Evolutionary conservation across 2,797 vertebrate species (phyloP).

Genomic region (Esox lucius): DNA sequence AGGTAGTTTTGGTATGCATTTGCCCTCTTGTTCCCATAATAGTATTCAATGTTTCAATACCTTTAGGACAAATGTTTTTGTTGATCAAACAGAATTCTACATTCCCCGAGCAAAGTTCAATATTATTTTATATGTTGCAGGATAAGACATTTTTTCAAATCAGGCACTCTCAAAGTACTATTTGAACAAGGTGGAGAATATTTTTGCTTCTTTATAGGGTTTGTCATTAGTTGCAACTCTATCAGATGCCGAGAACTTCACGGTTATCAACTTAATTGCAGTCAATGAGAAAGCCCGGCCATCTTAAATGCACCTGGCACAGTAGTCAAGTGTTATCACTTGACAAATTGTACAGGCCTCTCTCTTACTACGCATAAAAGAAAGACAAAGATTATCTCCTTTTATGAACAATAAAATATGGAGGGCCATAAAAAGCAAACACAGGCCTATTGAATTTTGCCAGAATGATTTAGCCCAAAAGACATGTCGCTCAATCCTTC

Average conservation of each 20-base stretch:
- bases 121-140: background rate
- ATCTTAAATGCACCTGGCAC: background rate
- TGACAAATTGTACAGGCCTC: background rate
- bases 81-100: background rate
- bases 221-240: conserved; percentile 1
- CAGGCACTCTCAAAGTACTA: background rate
- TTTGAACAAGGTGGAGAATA: background rate
- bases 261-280: background rate
- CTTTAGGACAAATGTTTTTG: background rate
- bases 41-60: background rate
- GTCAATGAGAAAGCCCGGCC: background rate
- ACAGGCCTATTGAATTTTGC: background rate
- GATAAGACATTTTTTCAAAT: no score
- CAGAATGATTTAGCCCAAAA: background rate
- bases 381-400: background rate
- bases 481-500: background rate
- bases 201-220: background rate
- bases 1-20: background rate
- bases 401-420: background rate
- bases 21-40: background rate
- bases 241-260: background rate
- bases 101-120: background rate
- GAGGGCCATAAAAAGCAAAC: background rate
- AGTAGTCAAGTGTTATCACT: background rate
- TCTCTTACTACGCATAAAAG: background rate